phyloP scores from a whole-genome alignment of 2,888 invertebrate genomes.

The Melikaiella ostensackeni region DNA sequence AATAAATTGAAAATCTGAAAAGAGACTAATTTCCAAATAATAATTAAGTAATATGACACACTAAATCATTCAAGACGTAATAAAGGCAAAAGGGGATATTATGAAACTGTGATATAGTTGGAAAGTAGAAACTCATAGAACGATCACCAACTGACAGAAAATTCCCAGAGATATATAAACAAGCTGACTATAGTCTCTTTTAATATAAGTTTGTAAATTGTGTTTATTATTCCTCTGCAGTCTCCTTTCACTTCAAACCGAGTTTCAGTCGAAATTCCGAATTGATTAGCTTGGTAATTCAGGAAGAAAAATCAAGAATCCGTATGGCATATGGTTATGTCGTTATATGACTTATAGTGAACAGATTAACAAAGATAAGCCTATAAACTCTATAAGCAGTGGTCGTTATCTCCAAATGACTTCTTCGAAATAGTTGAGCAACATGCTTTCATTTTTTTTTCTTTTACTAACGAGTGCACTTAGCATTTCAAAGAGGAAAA shows the following conservation, averaged over 20 bases:
- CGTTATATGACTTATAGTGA: constrained; percentile 14
- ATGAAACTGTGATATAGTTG: not conserved
- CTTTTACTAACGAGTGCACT: constrained; percentile 9
- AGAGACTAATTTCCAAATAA: not conserved
- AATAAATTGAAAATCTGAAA: not conserved
- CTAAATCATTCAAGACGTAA: not conserved
- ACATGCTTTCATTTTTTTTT: constrained; percentile 3
- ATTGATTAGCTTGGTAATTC: constrained; percentile 11
- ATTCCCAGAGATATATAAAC: constrained; percentile 13
- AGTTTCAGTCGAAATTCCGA: constrained; percentile 16
- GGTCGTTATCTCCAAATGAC: constrained; percentile 9
- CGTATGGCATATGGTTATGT: constrained; percentile 3
- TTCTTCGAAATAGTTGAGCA: constrained; percentile 24
- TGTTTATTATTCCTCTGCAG: constrained; percentile 7
- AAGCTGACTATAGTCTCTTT: not conserved
- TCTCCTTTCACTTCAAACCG: constrained; percentile 4
- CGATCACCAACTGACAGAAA: constrained; percentile 6
- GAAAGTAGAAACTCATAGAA: constrained; percentile 5
- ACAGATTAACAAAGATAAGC: constrained; percentile 11
- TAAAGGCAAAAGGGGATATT: not conserved
- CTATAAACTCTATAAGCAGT: not conserved
- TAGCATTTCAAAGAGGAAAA: constrained; percentile 13
- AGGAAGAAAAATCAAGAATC: constrained; percentile 11
- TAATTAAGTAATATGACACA: not conserved
- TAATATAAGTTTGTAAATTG: not conserved